Base-by-base conservation (phyloP, 2,113 vertebrate genomes). In the Chelonoidis abingdonii region DNA sequence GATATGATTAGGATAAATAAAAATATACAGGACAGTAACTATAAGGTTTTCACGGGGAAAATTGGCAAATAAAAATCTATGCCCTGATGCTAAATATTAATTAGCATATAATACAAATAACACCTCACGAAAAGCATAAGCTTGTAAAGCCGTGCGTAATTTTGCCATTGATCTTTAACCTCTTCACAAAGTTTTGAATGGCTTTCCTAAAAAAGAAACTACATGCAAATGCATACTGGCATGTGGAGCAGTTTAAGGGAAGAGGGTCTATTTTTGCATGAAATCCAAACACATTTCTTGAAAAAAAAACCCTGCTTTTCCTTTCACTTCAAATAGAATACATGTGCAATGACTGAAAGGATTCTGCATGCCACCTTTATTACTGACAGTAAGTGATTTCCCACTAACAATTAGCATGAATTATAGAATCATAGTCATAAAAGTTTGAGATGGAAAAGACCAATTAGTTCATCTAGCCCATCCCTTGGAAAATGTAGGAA, bases 391-490 rank as follows among this genome's bases (percentile, higher is more conserved):
- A 94, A 97, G 93, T 97, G 95, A 97, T 97, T 97, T 97, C 91
- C 94, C 76, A 93, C 93, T 91, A 97, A 97, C 92, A 97, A 97
- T 97, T 97, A 98, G 80, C 92, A 93, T 95, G 97, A 97, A 88
- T 84, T 72, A 79, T 84, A 92, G 78, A 92, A 95, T 96, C 95
- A 80, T 9, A 86, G 62, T 83, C 62, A 84, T 83, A 87, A 97
- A 96, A 90, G 94, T 75, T 9, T 76, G 91, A 94, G 93, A 91
- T 91, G 87, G 76, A 91, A 95, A 95, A 97, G 88, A 94, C 82
- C 62, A 95, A 75, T 95, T 93, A 87, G 81, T 93, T 88, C 14
- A 92, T 35, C 35, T 87, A 85, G 84, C 95, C 89, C 83, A 85
- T 57, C 81, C 93, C 53, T 41, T 21, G 75, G 22, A 91, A 94